A percentile compares a stretch with the other conserved stretches of the same genome.
Conservation (phyloP, 2,113 vertebrate species). For the Corythornis vintsioides region DNA sequence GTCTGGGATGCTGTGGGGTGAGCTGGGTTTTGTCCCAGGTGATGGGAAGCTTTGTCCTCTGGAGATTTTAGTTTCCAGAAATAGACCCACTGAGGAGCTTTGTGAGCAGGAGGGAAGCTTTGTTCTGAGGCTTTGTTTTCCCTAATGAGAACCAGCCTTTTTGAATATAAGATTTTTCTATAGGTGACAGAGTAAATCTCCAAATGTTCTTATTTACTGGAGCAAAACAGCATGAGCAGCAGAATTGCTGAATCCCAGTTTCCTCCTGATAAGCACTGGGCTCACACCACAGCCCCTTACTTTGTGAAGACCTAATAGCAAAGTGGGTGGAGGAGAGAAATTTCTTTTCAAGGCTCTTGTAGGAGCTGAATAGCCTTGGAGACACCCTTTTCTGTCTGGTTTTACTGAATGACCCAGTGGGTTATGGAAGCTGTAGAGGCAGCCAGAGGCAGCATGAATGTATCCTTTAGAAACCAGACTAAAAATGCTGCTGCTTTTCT, state of each 20-base stretch:
- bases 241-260: slow-evolving; percentile 14
- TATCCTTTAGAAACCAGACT: not conserved
- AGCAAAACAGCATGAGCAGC: not conserved
- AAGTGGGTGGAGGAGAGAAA: slow-evolving; percentile 1
- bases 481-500: not conserved
- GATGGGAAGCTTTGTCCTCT: not conserved
- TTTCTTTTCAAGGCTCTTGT: slow-evolving; percentile 6
- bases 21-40: not conserved
- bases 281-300: not conserved
- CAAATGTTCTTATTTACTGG: not conserved
- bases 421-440: not conserved
- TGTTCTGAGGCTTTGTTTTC: not conserved
- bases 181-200: not conserved
- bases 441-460: not conserved
- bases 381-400: not conserved
- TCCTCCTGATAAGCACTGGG: slow-evolving; percentile 22
- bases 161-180: not conserved
- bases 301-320: slow-evolving; percentile 31
- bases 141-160: not conserved
- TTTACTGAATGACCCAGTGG: not conserved
- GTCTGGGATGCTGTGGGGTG: not conserved
- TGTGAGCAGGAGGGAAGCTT: not conserved
- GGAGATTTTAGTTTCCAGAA: not conserved
- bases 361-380: not conserved
- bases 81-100: not conserved